phyloP scores from a whole-genome alignment of 2,113 vertebrate genomes.

The Antennarius striatus region DNA sequence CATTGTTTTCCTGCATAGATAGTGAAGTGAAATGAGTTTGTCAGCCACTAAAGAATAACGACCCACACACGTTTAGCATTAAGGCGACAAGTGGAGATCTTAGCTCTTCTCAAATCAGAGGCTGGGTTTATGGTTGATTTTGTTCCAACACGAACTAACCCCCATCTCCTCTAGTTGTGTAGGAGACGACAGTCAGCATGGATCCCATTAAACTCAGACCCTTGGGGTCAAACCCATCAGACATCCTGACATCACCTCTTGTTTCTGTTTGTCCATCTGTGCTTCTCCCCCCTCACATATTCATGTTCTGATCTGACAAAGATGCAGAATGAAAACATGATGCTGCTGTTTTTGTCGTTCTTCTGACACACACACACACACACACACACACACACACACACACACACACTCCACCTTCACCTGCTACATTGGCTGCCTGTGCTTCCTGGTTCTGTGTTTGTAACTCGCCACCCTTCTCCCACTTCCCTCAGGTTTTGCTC shows the following conservation, averaged over 20 bases:
- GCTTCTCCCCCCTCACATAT: conserved; percentile 23
- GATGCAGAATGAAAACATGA: conserved; percentile 38
- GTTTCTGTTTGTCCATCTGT: conserved; percentile 25
- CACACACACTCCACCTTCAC: conserved; percentile 9
- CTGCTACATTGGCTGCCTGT: conserved; percentile 45
- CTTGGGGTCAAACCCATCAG: too few species aligned
- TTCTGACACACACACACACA: not conserved
- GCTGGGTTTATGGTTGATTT: too few species aligned
- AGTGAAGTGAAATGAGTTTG: too few species aligned
- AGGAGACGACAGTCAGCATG: too few species aligned
- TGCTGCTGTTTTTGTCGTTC: not conserved
- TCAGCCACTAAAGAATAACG: too few species aligned
- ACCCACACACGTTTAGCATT: too few species aligned
- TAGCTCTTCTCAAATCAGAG: too few species aligned
- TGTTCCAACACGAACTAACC: too few species aligned
- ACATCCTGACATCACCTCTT: conserved; percentile 1
- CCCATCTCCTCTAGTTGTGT: too few species aligned
- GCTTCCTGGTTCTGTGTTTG: conserved; percentile 45
- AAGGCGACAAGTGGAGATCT: too few species aligned
- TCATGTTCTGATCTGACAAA: conserved; percentile 46
- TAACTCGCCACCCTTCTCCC: conserved; percentile 77
- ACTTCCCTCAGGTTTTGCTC: conserved; percentile 96
- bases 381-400: not conserved
- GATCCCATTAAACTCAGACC: too few species aligned
- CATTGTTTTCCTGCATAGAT: too few species aligned